Evolutionary conservation across 2,113 vertebrate genomes (phyloP).

Genomic region (Cottus gobio): DNA sequence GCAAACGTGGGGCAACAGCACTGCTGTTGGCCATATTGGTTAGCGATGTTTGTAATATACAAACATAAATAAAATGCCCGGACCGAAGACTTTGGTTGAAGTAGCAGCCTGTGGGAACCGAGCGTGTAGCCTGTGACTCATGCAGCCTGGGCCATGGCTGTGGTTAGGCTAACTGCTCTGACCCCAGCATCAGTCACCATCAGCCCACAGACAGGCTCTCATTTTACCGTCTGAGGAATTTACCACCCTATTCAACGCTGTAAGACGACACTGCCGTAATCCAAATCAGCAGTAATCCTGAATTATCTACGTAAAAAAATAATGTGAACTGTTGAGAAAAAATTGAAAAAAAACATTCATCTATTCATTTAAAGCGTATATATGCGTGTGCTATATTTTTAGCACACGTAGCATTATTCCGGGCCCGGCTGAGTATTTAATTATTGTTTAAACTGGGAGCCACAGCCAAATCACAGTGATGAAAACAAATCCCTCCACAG

Average conservation of each 20-base stretch:
- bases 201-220: conserved; percentile 64
- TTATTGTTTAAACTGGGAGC: conserved; percentile 36
- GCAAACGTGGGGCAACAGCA: not conserved
- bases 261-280: conserved; percentile 16
- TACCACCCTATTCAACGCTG: conserved; percentile 38
- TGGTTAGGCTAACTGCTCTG: conserved; percentile 66
- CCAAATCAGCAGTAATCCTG: conserved; percentile 3
- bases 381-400: not conserved
- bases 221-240: conserved; percentile 64
- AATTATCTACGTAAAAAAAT: conserved; percentile 8
- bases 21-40: not conserved
- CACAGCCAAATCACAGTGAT: conserved; percentile 29
- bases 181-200: conserved; percentile 73
- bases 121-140: conserved; percentile 69
- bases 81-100: not conserved
- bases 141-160: conserved; percentile 50
- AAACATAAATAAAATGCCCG: not conserved
- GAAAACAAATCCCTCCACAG: conserved; percentile 34
- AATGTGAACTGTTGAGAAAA: not conserved
- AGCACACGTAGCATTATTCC: not conserved
- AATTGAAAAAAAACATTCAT: not conserved
- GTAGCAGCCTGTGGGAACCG: conserved; percentile 61
- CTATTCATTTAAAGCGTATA: conserved; percentile 5
- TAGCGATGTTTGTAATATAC: not conserved
- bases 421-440: conserved; percentile 5